A percentile compares a stretch with the other conserved stretches of the same genome.
Conservation (phyloP, 1,140 invertebrate species). For the Globodera rostochiensis region DNA sequence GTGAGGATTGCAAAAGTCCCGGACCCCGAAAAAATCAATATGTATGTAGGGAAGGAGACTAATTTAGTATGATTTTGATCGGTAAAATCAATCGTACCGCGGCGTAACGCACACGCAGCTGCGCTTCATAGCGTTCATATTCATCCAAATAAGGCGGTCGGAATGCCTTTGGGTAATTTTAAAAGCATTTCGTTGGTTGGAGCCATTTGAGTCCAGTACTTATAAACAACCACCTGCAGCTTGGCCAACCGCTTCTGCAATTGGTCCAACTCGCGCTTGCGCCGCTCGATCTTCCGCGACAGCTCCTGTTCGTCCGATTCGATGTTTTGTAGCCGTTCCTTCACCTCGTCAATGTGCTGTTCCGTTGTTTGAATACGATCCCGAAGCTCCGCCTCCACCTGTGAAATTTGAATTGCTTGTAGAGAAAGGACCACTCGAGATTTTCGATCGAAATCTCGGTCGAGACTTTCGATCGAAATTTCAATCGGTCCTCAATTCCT, state of each 20-base stretch:
- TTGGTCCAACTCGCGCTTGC: conserved; percentile 83
- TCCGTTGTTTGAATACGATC: conserved; percentile 36
- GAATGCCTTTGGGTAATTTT: conserved; percentile 44
- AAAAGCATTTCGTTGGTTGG: neutral
- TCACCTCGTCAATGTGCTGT: conserved; percentile 31
- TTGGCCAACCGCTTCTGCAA: conserved; percentile 84
- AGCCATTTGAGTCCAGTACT: neutral
- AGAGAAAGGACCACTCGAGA: too few relatives aligned
- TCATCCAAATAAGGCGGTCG: conserved; percentile 96
- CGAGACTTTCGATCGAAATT: too few relatives aligned
- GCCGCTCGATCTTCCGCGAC: conserved; percentile 87
- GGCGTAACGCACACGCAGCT: conserved; percentile 41
- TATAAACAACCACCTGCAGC: conserved; percentile 76
- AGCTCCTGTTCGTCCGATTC: conserved; percentile 82
- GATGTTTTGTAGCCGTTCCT: conserved; percentile 79
- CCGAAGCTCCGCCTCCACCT: conserved; percentile 45
- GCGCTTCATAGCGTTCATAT: conserved; percentile 81
- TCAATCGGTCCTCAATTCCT: too few relatives aligned
- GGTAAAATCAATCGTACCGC: conserved; percentile 10
- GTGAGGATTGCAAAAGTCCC: too few relatives aligned
- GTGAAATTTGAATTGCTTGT: conserved; percentile 42
- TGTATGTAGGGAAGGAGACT: too few relatives aligned
- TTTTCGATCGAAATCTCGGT: too few relatives aligned
- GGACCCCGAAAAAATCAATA: too few relatives aligned
- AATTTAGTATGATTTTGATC: too few relatives aligned